phyloP scores from a whole-genome alignment of 2,888 invertebrate genomes.

The Electrophaes corylata region DNA sequence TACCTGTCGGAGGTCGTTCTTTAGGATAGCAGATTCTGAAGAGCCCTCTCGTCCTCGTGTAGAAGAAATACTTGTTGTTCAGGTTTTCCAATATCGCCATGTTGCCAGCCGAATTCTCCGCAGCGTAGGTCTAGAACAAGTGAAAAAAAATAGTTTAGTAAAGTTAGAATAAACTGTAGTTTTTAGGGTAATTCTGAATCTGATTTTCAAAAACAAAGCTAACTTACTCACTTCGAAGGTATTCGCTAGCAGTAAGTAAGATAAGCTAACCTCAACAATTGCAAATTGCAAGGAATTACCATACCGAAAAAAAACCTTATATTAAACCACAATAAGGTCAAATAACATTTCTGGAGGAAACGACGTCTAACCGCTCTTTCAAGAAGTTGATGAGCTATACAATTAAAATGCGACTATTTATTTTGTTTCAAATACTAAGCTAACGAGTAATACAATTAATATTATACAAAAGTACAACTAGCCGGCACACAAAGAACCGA shows the following conservation, averaged over 20 bases:
- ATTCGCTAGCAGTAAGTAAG: too few species aligned
- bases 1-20: constrained; percentile 93
- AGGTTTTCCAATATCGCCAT: constrained; percentile 89
- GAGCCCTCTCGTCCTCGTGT: constrained; percentile 95
- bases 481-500: constrained; percentile 13
- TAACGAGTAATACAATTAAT: not conserved
- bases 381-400: constrained; percentile 14
- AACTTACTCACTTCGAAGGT: too few species aligned
- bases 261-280: too few species aligned
- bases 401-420: constrained; percentile 7
- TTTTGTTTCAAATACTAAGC: not conserved
- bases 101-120: constrained; percentile 87
- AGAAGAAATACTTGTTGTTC: constrained; percentile 94
- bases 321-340: constrained; percentile 9
- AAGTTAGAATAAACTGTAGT: not conserved
- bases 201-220: too few species aligned
- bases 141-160: not conserved
- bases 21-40: constrained; percentile 98
- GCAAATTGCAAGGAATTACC: too few species aligned
- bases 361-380: not conserved
- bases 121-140: constrained; percentile 87
- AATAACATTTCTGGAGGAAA: not conserved
- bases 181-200: not conserved
- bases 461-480: constrained; percentile 7
- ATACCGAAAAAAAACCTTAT: not conserved